phyloP scores from a whole-genome alignment of 1,140 invertebrate genomes.

The Sipha flava region DNA sequence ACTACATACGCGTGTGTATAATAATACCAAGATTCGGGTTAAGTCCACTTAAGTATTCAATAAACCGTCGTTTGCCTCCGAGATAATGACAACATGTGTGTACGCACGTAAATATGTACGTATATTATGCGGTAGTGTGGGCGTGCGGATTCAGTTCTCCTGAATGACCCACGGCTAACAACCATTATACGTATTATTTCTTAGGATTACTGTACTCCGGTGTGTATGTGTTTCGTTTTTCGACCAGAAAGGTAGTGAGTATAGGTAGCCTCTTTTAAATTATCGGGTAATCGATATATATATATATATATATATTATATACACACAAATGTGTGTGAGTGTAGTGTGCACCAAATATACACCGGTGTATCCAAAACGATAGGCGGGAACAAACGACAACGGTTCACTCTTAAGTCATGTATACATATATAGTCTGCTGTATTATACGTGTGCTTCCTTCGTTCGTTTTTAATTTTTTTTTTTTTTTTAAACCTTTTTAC shows the following conservation, averaged over 20 bases:
- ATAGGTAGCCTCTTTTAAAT: neutral
- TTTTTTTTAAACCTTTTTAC: neutral
- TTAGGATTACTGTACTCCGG: neutral
- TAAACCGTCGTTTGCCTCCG: neutral
- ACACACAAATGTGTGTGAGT: too few relatives aligned
- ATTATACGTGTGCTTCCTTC: too few relatives aligned
- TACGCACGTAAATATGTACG: neutral
- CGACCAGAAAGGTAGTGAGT: neutral
- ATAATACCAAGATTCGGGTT: neutral
- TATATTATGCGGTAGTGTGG: neutral
- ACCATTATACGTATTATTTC: neutral
- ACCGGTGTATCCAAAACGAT: neutral
- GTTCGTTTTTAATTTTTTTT: neutral
- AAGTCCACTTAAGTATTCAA: slow-evolving; percentile 20
- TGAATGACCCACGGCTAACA: neutral
- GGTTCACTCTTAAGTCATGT: too few relatives aligned
- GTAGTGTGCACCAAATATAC: too few relatives aligned
- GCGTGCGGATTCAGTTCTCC: neutral
- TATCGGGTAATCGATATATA: too few relatives aligned
- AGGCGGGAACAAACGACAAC: neutral
- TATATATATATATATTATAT: too few relatives aligned
- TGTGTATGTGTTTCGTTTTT: neutral
- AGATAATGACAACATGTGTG: neutral
- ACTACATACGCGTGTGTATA: neutral
- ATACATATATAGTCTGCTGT: too few relatives aligned